Evolutionary conservation across 2,113 vertebrate genomes (phyloP).

Genomic region (Corydoras maculifer): DNA sequence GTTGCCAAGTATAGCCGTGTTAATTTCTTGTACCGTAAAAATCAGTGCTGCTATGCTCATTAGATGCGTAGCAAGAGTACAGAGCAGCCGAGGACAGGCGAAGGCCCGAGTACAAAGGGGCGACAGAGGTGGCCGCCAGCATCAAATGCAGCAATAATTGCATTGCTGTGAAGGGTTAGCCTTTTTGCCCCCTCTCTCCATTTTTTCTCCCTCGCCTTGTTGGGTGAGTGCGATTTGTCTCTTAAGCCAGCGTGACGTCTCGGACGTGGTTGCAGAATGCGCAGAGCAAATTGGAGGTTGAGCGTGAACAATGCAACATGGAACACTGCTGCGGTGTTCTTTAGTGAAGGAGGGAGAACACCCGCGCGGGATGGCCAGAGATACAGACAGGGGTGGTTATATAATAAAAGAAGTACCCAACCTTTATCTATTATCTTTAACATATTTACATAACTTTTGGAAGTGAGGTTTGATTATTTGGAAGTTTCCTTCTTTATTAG

Average conservation of each 20-base stretch:
- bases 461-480: too few relatives aligned
- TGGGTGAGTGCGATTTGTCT: constrained; percentile 99
- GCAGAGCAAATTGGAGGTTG: constrained; percentile 99
- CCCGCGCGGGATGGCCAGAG: constrained; percentile 32
- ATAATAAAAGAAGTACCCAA: not conserved
- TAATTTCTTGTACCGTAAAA: constrained; percentile 99
- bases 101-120: constrained; percentile 75
- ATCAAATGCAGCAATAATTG: constrained; percentile 99
- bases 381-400: not conserved
- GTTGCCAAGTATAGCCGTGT: constrained; percentile 69
- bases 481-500: too few relatives aligned
- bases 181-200: constrained; percentile 45
- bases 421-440: constrained; percentile 12
- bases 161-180: constrained; percentile 97
- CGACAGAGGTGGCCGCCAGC: constrained; percentile 77
- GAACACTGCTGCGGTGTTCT: constrained; percentile 84
- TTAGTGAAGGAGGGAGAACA: constrained; percentile 44
- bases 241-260: constrained; percentile 99
- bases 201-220: constrained; percentile 35
- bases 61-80: constrained; percentile 88
- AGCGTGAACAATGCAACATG: constrained; percentile 99
- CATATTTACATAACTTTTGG: not conserved
- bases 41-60: constrained; percentile 99
- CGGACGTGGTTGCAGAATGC: constrained; percentile 98
- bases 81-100: constrained; percentile 52